phyloP scores from a whole-genome alignment of 2,888 invertebrate species.

The Vandiemenella viatica region DNA sequence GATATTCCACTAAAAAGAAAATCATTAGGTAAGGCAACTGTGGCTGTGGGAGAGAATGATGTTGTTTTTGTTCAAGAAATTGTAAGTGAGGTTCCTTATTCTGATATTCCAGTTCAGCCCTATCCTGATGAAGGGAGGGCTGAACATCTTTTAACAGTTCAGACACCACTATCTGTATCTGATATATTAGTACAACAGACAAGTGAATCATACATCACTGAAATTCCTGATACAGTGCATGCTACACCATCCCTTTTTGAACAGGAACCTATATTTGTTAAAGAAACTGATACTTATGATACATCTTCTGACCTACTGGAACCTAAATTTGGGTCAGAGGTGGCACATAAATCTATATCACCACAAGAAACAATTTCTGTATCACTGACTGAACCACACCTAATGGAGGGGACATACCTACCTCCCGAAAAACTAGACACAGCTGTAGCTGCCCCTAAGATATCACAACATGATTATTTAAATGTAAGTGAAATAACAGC shows the following conservation, averaged over 20 bases:
- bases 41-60: constrained; percentile 4
- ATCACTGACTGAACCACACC: constrained; percentile 14
- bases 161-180: constrained; percentile 18
- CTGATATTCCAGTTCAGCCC: constrained; percentile 14
- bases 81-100: constrained; percentile 5
- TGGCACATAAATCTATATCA: constrained; percentile 7
- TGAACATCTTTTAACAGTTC: constrained; percentile 16
- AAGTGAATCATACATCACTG: constrained; percentile 12
- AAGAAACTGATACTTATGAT: constrained; percentile 13
- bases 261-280: constrained; percentile 12
- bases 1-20: not conserved
- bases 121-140: constrained; percentile 16
- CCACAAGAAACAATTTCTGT: constrained; percentile 14
- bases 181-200: constrained; percentile 13
- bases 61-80: constrained; percentile 11
- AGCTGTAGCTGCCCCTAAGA: constrained; percentile 12
- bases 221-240: constrained; percentile 14
- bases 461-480: constrained; percentile 17
- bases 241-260: constrained; percentile 15
- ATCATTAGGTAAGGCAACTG: constrained; percentile 6
- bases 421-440: constrained; percentile 20
- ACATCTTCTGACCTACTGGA: constrained; percentile 9
- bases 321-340: constrained; percentile 5
- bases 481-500: constrained; percentile 15
- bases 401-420: constrained; percentile 10